Percentiles rank a stretch among this genome's conserved stretches.
These are phyloP conservation scores for Phallusia fumigata DNA, from an alignment of 23 tunicate genomes.

Conservation along the genomic window DNA sequence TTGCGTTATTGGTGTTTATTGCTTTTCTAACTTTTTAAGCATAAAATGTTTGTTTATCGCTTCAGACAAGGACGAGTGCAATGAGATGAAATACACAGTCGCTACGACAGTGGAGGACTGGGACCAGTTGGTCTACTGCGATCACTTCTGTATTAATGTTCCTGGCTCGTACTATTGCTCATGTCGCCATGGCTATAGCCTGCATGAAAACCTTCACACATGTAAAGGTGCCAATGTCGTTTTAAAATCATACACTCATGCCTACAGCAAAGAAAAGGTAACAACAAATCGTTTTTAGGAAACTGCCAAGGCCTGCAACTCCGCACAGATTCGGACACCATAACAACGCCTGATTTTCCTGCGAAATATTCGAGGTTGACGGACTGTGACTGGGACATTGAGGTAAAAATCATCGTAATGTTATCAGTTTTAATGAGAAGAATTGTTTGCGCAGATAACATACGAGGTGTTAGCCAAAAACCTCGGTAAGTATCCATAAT, in stretches of 20 bases:
- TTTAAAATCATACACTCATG: neutral
- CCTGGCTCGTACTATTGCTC: conserved; percentile 79
- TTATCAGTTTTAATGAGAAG: too few species aligned
- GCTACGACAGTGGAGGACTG: conserved; percentile 51
- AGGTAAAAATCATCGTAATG: conserved; percentile 21
- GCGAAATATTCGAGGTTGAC: conserved; percentile 59
- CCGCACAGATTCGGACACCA: conserved; percentile 19
- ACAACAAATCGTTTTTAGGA: neutral
- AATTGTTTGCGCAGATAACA: too few species aligned
- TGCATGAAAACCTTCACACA: conserved; percentile 79
- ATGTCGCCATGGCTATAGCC: conserved; percentile 65
- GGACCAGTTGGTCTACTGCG: conserved; percentile 75
- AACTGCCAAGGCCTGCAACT: neutral
- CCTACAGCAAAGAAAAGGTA: neutral
- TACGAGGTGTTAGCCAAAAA: too few species aligned
- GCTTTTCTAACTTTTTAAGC: too few species aligned
- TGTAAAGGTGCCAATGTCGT: conserved; percentile 46
- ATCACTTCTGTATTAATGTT: conserved; percentile 66
- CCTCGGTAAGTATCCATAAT: too few species aligned
- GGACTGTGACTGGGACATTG: conserved; percentile 78
- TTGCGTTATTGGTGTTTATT: too few species aligned
- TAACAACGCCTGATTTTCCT: conserved; percentile 72
- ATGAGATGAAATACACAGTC: conserved; percentile 32
- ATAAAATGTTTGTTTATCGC: too few species aligned
- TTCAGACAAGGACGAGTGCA: conserved; percentile 75